Conservation (phyloP, 2,888 invertebrate species). For the Hemaris fuciformis region DNA sequence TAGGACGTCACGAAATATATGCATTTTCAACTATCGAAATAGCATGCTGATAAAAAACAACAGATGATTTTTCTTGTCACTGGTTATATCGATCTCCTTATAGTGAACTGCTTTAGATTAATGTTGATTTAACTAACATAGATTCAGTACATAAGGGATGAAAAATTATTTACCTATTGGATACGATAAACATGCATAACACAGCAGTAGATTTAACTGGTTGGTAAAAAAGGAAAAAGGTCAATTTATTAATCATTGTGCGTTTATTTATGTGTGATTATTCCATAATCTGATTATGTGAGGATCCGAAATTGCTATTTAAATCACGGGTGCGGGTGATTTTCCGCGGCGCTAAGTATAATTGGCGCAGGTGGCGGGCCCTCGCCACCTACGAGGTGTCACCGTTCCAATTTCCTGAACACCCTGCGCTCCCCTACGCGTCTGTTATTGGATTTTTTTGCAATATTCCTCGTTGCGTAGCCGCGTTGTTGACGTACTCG, state of each 20-base stretch:
- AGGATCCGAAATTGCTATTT: slow-evolving; percentile 17
- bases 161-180: no score
- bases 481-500: slow-evolving; percentile 46
- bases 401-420: slow-evolving; percentile 66
- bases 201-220: no score
- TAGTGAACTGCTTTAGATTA: no score
- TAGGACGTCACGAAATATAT: no score
- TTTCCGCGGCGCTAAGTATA: slow-evolving; percentile 42
- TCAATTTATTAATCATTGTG: neutral
- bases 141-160: no score
- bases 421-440: slow-evolving; percentile 34
- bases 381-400: slow-evolving; percentile 52
- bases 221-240: no score
- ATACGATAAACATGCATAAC: no score
- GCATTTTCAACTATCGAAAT: no score
- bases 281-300: slow-evolving; percentile 7
- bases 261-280: neutral
- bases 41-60: no score
- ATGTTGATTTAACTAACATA: no score
- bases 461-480: slow-evolving; percentile 66
- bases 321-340: slow-evolving; percentile 34
- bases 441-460: slow-evolving; percentile 68
- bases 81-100: no score
- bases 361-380: slow-evolving; percentile 53
- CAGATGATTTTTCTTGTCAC: no score